Evolutionary conservation across 2,888 invertebrate genomes (phyloP), one percentile per base, ranked within the genome.

Genomic region (Therioaphis trifolii): DNA sequence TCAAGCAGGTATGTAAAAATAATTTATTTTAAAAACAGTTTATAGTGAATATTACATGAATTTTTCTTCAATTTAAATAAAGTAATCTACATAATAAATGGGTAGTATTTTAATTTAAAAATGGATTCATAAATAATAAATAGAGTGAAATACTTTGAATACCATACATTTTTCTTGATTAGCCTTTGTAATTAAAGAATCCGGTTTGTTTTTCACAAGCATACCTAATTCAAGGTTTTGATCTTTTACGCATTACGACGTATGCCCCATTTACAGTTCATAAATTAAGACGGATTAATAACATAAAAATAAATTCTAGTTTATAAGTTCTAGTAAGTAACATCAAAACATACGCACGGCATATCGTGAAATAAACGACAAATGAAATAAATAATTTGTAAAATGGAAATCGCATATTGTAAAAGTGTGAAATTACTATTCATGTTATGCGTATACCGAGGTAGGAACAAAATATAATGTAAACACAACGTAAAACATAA

Each of bases 181-280:
- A 52, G 27, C 72, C 49, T 52, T 43, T 46, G 24, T 61, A n/a
- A 14, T 43, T 46, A 9, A 12, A 18, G n/a, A 18, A 15, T 61
- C 43, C 27, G 43, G 61, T 75, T 55, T 61, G 61, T 21, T 74
- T 4, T 58, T 35, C n/a, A 55, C 14, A n/a, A 9, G 43, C 24
- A 61, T 43, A 35, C 35, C 35, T 35, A n/a, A 14, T 75, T 43
- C 27, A 61, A 75, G 75, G 61, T 24, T 75, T 52, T 46, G 18
- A 43, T 75, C 24, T 75, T 58, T 58, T 24, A 18, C 21, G 5
- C 14, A n/a, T 58, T 43, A 24, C 15, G 15, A 24, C 15, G 15
- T 1, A 61, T 61, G 61, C 27, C 75, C 4, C 18, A n/a, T 24
- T 5, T 24, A 58, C 15, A 24, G 43, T 27, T 14, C 11, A 61